Base-by-base conservation (phyloP, 2,888 invertebrate species). In the Sycophila texana region DNA sequence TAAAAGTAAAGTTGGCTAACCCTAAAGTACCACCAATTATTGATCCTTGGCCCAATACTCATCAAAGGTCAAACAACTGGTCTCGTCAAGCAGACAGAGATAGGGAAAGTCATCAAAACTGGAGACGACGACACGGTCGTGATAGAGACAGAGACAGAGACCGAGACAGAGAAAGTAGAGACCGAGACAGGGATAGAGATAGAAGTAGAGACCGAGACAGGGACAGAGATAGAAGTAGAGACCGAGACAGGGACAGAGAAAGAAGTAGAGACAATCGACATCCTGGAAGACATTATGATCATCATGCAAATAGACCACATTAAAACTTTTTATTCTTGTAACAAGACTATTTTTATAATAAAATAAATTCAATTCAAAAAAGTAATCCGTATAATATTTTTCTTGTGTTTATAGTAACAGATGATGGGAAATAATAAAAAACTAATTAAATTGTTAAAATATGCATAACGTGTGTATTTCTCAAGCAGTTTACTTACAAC, bases 11-110 rank as follows among this genome's bases (percentile, higher is more conserved):
- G 4, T 91, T 91, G 81, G 88, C 90, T 16, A 89, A 91, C 20
- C 86, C 88, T 1, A 91, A 91, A 13, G 86, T 82, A 13, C 94
- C 94, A 4, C 94, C 94, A 10, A 92, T 94, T 14, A 84, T 94
- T 14, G 93, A 94, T 72, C 92, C 92, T 16, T 94, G 94, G 94
- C 84, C 86, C 65, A 84, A 82, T 72, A 87, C 85, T 68, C 84
- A 83, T 1, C 84, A 85, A 4, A 84, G 86, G 67, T 81, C 84
- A 5, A 82, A 82, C 5, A 85, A 85, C n/a, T 86, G 86, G 86
- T 81, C 79, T 65, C 83, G 83, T 13, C 83, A 83, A n/a, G 82
- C 86, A 80, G 82, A 81, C 68, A 82, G 86, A 72, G 80, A 84
- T 16, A 82, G 75, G 53, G 20, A 55, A 30, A 58, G 60, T 77